Conservation (phyloP, 2,797 vertebrate species). For the Acipenser ruthenus region DNA sequence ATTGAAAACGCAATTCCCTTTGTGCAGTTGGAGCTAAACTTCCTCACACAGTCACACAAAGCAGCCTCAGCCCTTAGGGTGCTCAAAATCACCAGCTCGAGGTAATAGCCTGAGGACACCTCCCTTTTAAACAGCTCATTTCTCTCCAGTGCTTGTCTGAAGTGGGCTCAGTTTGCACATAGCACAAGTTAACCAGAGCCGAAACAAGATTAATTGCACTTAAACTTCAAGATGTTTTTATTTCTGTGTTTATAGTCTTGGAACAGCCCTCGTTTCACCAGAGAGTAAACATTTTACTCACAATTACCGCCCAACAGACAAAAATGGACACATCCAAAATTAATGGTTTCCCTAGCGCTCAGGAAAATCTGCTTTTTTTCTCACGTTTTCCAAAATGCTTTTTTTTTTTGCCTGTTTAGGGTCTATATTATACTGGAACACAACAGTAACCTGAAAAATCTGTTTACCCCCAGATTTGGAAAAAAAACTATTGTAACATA, state of each 20-base stretch:
- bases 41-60: conserved; percentile 1
- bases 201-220: conserved; percentile 24
- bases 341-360: conserved; percentile 8
- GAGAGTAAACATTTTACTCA: conserved; percentile 18
- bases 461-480: no score
- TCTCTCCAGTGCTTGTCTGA: background rate
- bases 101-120: conserved; percentile 1
- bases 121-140: background rate
- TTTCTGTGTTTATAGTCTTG: conserved; percentile 19
- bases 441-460: no score
- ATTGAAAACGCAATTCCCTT: no score
- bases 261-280: conserved; percentile 11
- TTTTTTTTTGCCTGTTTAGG: no score
- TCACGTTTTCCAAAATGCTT: background rate
- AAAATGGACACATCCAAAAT: conserved; percentile 20
- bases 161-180: conserved; percentile 5
- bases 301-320: conserved; percentile 21
- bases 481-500: no score
- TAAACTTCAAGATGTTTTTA: conserved; percentile 12
- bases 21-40: background rate
- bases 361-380: conserved; percentile 2
- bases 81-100: conserved; percentile 11
- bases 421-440: no score
- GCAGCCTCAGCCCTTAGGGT: conserved; percentile 1
- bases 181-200: conserved; percentile 10